Evolutionary conservation across 2,113 vertebrate species (phyloP).

Genomic region (Papio anubis): DNA sequence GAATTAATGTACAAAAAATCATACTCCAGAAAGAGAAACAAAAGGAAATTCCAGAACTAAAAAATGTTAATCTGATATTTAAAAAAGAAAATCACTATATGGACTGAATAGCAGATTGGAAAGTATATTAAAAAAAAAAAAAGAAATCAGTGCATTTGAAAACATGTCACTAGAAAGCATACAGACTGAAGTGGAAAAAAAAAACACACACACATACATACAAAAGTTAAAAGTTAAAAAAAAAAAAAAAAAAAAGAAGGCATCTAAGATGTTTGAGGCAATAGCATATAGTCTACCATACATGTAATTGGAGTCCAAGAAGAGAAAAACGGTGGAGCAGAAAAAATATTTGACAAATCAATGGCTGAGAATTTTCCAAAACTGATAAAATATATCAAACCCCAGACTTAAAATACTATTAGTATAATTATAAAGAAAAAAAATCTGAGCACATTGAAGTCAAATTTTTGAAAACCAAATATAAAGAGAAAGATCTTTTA

Average conservation of each 20-base stretch:
- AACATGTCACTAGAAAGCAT: not conserved
- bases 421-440: not conserved
- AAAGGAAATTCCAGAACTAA: not conserved
- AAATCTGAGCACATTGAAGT: not conserved
- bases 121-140: not conserved
- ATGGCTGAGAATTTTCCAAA: not conserved
- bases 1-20: not conserved
- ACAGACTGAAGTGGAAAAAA: not conserved
- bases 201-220: no score
- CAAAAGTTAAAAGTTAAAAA: no score
- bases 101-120: not conserved
- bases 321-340: not conserved
- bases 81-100: not conserved
- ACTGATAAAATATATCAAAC: constrained; percentile 15
- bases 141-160: not conserved
- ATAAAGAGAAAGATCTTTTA: not conserved
- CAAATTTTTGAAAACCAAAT: constrained; percentile 36
- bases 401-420: not conserved
- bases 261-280: not conserved
- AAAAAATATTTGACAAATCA: not conserved
- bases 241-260: not conserved
- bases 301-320: not conserved
- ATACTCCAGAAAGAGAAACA: constrained; percentile 6
- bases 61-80: not conserved
- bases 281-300: not conserved